Conservation (phyloP, 2,888 invertebrate species). For the Diadegma fenestrale region DNA sequence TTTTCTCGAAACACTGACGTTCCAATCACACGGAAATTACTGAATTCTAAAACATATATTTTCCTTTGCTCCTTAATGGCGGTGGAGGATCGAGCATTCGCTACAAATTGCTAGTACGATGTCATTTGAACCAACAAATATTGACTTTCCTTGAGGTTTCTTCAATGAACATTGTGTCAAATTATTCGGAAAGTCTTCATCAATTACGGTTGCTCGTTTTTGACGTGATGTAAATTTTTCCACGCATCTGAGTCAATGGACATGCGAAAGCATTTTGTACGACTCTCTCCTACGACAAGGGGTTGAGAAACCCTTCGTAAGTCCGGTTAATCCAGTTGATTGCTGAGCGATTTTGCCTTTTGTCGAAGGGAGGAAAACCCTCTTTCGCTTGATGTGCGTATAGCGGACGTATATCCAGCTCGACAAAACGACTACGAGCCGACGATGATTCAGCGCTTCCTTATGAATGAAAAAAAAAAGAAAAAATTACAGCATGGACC, state of each 20-base stretch:
- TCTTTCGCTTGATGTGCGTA: slow-evolving; percentile 35
- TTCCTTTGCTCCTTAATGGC: background rate
- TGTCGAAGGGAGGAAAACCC: slow-evolving; percentile 32
- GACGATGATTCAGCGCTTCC: slow-evolving; percentile 7
- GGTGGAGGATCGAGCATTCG: too few species aligned
- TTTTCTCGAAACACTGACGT: background rate
- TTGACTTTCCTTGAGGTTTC: background rate
- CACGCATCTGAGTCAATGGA: slow-evolving; percentile 35
- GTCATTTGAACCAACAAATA: background rate
- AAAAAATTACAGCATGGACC: slow-evolving; percentile 23
- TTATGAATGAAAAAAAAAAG: background rate
- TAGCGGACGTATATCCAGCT: slow-evolving; percentile 16
- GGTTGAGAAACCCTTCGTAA: slow-evolving; percentile 19
- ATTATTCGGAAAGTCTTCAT: background rate
- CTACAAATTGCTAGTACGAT: background rate
- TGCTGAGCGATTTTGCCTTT: slow-evolving; percentile 36
- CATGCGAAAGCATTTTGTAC: slow-evolving; percentile 16
- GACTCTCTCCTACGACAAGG: background rate
- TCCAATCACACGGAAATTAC: background rate
- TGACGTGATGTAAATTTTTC: slow-evolving; percentile 28
- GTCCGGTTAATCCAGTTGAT: slow-evolving; percentile 46
- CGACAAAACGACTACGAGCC: slow-evolving; percentile 1
- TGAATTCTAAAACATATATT: background rate
- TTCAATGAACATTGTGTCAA: background rate
- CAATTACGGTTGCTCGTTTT: background rate